A percentile compares a stretch with the other conserved stretches of the same genome.
These are phyloP conservation scores for Microctonus aethiopoides DNA, from an alignment of 2,888 invertebrate species.

Conservation along the genomic window DNA sequence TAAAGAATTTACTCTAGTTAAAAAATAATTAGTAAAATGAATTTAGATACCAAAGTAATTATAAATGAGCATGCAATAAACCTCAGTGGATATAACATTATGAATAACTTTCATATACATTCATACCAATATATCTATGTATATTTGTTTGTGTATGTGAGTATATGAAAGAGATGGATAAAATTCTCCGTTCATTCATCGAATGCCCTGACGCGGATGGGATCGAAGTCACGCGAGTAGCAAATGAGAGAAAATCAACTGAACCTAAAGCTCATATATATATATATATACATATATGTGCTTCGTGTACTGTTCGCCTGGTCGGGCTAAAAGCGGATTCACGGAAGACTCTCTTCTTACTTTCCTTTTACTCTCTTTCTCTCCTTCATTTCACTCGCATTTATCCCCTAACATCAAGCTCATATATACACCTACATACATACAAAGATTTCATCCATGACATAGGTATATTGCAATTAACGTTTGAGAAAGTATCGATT, in stretches of 20 bases:
- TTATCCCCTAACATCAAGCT: neutral
- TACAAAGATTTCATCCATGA: slow-evolving; percentile 28
- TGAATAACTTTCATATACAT: neutral
- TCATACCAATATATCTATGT: no score
- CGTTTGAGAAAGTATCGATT: neutral
- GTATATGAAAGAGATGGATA: neutral
- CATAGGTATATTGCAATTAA: neutral
- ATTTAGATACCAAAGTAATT: neutral
- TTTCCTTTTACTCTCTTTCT: slow-evolving; percentile 11
- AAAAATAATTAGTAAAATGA: neutral
- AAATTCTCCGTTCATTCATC: slow-evolving; percentile 44
- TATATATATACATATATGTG: neutral
- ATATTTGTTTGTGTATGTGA: neutral
- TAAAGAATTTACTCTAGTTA: neutral
- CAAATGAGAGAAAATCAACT: slow-evolving; percentile 21
- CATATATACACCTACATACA: neutral
- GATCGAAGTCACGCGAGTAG: slow-evolving; percentile 45
- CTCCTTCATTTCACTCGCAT: neutral
- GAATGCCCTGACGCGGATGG: slow-evolving; percentile 32
- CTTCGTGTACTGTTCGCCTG: slow-evolving; percentile 34
- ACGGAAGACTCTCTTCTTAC: slow-evolving; percentile 28
- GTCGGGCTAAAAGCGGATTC: slow-evolving; percentile 36
- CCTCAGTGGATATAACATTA: neutral
- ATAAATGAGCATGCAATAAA: slow-evolving; percentile 9
- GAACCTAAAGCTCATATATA: slow-evolving; percentile 1